Evolutionary conservation across 2,888 invertebrate genomes (phyloP).

Genomic region (Caenorhabditis sp.): DNA sequence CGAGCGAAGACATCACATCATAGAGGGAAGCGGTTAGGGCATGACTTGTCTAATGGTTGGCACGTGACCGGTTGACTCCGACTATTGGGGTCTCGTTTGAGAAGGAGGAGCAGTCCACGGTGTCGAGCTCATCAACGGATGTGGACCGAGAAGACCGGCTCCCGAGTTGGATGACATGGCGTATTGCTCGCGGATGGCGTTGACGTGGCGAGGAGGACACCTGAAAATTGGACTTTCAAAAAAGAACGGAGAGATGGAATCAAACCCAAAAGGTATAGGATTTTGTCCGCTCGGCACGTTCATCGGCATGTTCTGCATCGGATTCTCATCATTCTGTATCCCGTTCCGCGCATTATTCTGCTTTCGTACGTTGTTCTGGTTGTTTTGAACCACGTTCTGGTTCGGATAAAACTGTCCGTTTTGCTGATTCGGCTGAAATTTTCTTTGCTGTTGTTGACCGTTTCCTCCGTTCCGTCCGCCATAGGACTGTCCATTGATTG

Average conservation of each 20-base stretch:
- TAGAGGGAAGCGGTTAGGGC: constrained; percentile 33
- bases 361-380: constrained; percentile 26
- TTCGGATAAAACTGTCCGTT: constrained; percentile 3
- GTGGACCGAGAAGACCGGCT: constrained; percentile 31
- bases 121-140: constrained; percentile 27
- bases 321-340: neutral
- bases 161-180: constrained; percentile 22
- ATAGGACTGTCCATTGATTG: constrained; percentile 18
- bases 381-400: neutral
- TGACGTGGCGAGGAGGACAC: constrained; percentile 51
- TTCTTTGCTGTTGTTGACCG: constrained; percentile 1
- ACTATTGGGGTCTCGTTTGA: constrained; percentile 22
- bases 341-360: constrained; percentile 18
- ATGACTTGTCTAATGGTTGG: constrained; percentile 44
- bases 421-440: constrained; percentile 18
- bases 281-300: constrained; percentile 26
- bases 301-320: neutral
- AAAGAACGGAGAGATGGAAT: neutral
- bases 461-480: constrained; percentile 7
- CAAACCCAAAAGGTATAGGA: constrained; percentile 59
- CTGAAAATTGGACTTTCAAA: constrained; percentile 21
- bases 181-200: constrained; percentile 36
- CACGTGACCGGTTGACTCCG: neutral
- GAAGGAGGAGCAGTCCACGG: constrained; percentile 27
- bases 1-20: constrained; percentile 23